Base-by-base conservation (phyloP, 2,888 invertebrate genomes). In the Abrostola triplasia region DNA sequence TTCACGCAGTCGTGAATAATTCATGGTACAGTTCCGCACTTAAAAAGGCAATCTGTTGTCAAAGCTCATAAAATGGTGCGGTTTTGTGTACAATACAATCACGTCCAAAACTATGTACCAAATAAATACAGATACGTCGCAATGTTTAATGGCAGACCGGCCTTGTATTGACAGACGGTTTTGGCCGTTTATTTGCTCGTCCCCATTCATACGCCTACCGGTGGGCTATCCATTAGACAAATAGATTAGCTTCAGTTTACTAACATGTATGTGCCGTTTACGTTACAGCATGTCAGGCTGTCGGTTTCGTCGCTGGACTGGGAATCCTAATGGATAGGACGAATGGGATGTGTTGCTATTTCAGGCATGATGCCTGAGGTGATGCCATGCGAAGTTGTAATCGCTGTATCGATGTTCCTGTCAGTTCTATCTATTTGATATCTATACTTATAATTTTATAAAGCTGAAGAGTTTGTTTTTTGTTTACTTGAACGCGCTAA, bases 21-120 rank as follows among this genome's bases (percentile, higher is more conserved):
- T 90, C 90, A 91, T 90, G 84, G 74, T 82, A 60, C 76, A 85
- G 86, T 86, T 85, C 86, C 89, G 83, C 86, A 87, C 88, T 90
- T 87, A 88, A 89, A 90, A 88, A 86, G 83, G 84, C 90, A 90
- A 90, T 90, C 89, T 90, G 87, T 89, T 85, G 84, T 72, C 65
- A 81, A 77, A 73, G 80, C 76, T 84, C 84, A 84, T 88, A 87
- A 89, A 89, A 87, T 80, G 65, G 73, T 81, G 84, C 77, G 84
- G 83, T 84, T 86, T 83, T 80, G 78, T 77, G 76, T 76, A 76
- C 77, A 73, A 59, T 59, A 65, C 64, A 62, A 60, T 60, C 69
- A 73, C 58, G 38, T 44, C 36, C 47, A 47, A 59, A 64, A 76
- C 69, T 62, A 61, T 66, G 58, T 74, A 56, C 59, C 50, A 61